Evolutionary conservation across 2,888 invertebrate genomes (phyloP), one percentile per base, ranked within the genome.

Genomic region (Chloromyia formosa): DNA sequence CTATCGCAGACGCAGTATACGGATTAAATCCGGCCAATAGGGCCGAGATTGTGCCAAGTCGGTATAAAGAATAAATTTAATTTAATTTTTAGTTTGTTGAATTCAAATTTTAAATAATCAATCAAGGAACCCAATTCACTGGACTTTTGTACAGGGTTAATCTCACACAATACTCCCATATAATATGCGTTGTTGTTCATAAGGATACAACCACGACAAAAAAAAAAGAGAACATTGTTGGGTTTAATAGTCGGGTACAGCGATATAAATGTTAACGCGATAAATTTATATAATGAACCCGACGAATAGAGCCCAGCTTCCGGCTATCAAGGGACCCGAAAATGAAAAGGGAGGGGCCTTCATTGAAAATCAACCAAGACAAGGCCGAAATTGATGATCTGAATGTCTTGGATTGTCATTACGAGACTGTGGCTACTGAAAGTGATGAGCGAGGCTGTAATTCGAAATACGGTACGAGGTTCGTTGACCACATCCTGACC

Each of bases 191-290:
- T 61, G 71, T 74, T 74, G 76, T 58, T 58, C 20, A 40, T 18
- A 1, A 16, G 16, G n/a, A 42, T 18, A 14, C 27, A 42, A 23
- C 2, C 56, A 54, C 9, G 2, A 27, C 3, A 35, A 35, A 69
- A 71, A 71, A 35, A 10, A 40, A 71, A 71, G 40, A 58, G 56
- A 56, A 56, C 56, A 58, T 56, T 71, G 42, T 56, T 18, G 71
- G 71, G 71, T 18, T 71, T 56, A 74, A 75, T 74, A 61, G 74
- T 40, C 42, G 71, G 71, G 56, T 71, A 61, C 58, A 40, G 7
- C 40, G 71, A 40, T 71, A 76, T 74, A 76, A 76, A 76, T 76
- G 74, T 71, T 76, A 76, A 74, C 76, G 71, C 76, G 76, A 76
- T 76, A 76, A 76, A 76, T 74, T 76, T 64, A 64, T 76, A 60